A percentile compares a stretch with the other conserved stretches of the same genome.
These are phyloP conservation scores for Cyanistes caeruleus DNA, from an alignment of 2,113 vertebrate species.

Conservation along the genomic window DNA sequence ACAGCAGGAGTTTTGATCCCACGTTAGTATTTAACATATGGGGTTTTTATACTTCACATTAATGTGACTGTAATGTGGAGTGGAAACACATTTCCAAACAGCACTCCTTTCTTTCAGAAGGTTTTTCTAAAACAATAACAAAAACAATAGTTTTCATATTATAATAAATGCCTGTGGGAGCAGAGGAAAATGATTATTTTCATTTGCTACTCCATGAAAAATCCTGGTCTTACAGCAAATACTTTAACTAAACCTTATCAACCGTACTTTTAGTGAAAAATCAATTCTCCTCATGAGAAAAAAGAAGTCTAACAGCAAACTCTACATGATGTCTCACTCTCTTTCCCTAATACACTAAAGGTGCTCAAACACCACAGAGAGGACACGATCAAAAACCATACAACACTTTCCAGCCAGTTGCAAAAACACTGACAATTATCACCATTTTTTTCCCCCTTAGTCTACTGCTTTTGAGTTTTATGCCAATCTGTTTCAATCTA, in stretches of 20 bases:
- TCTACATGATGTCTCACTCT: neutral
- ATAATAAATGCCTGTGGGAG: neutral
- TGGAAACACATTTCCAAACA: slow-evolving; percentile 8
- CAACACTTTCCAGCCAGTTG: neutral
- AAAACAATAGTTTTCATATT: neutral
- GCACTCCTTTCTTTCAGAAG: neutral
- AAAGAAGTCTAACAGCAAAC: neutral
- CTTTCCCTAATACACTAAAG: neutral
- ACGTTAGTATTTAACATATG: neutral
- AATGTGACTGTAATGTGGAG: neutral
- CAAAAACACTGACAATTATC: neutral
- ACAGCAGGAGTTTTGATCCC: slow-evolving; percentile 32
- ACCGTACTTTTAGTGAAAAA: neutral
- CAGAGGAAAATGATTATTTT: neutral
- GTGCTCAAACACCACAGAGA: neutral
- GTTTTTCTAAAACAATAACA: neutral
- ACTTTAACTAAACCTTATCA: neutral
- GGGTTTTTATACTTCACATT: neutral
- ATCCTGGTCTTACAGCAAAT: neutral
- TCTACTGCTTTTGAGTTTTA: neutral
- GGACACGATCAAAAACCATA: neutral
- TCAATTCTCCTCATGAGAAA: neutral
- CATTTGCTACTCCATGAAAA: neutral
- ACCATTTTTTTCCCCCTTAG: neutral
- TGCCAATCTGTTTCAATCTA: neutral